Base-by-base conservation (phyloP, 1,140 invertebrate species). In the Lasaia peninsularis region DNA sequence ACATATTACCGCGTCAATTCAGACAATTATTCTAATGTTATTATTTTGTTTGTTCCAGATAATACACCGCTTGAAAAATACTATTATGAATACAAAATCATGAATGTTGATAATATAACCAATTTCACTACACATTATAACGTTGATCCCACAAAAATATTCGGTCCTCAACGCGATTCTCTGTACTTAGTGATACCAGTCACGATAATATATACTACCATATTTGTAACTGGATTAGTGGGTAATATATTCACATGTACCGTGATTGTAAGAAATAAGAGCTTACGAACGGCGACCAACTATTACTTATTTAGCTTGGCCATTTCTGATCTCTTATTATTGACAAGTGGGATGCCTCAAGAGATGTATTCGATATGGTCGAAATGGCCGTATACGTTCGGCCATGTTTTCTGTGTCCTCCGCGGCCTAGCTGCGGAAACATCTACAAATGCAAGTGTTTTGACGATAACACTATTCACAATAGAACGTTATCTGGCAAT, bases 261-360 rank as follows among this genome's bases (percentile, higher is more conserved):
- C 40, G 97, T 99, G 8, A 98, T 99, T 52, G 91, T 94, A 18
- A 92, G 94, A 65, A 98, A 98, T 85, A 95, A 95, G 75, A 95
- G 93, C n/a, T 96, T 98, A 95, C 96, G 97, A 75, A 97, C 95
- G 0, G 95, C 96, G 0, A 97, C 96, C 9, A 98, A 98, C 80
- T 98, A 96, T 72, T 98, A 98, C 77, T 90, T 98, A 40, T 98
- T 98, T 85, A 97, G 95, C 75, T 90, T 99, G 71, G 97, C 98
- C 5, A 90, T 99, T 37, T 98, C 97, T 0, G 98, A 99, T 82
- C 91, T 99, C 18, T 85, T 99, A 7, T 89, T 99, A 3, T 91
- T 99, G 12, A 73, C 96, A 0, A 93, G 94, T 12, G 95, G 95
- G 0, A 90, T 96, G 64, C 95, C 94, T 50, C 94, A 95, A 64